These are phyloP conservation scores for Galerucella nymphaeae DNA, from an alignment of 2,888 invertebrate genomes.

Conservation along the genomic window DNA sequence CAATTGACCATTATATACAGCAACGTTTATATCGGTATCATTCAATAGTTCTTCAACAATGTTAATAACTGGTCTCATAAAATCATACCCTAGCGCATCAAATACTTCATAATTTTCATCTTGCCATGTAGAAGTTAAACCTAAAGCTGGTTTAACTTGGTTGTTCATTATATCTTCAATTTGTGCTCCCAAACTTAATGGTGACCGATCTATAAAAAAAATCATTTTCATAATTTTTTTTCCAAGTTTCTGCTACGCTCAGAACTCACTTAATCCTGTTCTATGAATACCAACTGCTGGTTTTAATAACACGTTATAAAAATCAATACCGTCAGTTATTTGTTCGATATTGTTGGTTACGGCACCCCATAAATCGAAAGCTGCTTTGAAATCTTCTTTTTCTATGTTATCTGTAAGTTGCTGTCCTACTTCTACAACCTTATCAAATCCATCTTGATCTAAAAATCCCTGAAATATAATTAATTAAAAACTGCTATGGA, in stretches of 20 bases:
- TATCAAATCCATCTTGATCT: slow-evolving; percentile 44
- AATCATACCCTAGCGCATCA: slow-evolving; percentile 71
- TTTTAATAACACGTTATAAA: slow-evolving; percentile 52
- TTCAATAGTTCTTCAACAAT: slow-evolving; percentile 77
- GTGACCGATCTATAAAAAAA: neutral
- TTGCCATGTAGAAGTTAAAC: slow-evolving; percentile 66
- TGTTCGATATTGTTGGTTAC: slow-evolving; percentile 37
- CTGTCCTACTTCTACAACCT: slow-evolving; percentile 41
- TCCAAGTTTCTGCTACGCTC: too few relatives aligned
- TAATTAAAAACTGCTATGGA: neutral
- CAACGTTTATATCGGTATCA: slow-evolving; percentile 74
- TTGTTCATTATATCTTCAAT: slow-evolving; percentile 74
- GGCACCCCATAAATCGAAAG: slow-evolving; percentile 66
- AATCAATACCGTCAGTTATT: slow-evolving; percentile 42
- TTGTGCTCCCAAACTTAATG: neutral
- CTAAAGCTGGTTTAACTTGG: slow-evolving; percentile 73
- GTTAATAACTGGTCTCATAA: slow-evolving; percentile 77
- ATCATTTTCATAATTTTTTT: neutral
- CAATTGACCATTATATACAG: slow-evolving; percentile 82
- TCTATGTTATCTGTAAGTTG: slow-evolving; percentile 58
- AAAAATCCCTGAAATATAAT: slow-evolving; percentile 43
- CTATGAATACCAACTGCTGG: neutral
- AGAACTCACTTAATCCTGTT: neutral
- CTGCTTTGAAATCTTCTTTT: slow-evolving; percentile 68
- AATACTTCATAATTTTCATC: slow-evolving; percentile 68